Base-by-base conservation (phyloP, 2,888 invertebrate genomes). In the Eulithis prunata region DNA sequence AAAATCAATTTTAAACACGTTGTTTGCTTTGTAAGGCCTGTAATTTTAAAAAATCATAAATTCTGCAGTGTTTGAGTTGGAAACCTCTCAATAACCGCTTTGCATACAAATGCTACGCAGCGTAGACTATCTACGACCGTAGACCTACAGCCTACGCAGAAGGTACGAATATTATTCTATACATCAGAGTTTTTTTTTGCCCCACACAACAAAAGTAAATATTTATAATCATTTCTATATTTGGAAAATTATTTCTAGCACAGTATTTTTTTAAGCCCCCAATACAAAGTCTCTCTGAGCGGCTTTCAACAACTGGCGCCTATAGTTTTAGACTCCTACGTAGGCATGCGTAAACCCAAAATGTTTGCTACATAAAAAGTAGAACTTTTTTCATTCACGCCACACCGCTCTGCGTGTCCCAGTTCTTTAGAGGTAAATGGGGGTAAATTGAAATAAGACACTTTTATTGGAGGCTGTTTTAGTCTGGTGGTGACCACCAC, bases 391-490 rank as follows among this genome's bases (percentile, higher is more conserved):
- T 65, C 66, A 70, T 66, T 66, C 69, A 63, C 60, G 60, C 54
- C 49, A 45, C 62, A 51, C 58, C 41, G 51, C 38, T 21, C 51
- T 28, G 53, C 57, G 47, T 64, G 67, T 59, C 54, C 68, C 68
- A 71, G 69, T 71, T 69, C 68, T 72, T 71, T 70, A 57, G 36
- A 61, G 64, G 68, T 62, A 12, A 54, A 52, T 28, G 75, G 76
- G 74, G 73, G 75, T 77, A 75, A 76, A 80, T 80, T 81, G 74
- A 79, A 77, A 77, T 82, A 74, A 79, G 71, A 49, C 21, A 80
- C 77, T 83, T 86, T 87, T 84, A 86, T 86, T 82, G 75, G 73
- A 83, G 82, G 83, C 80, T 80, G 84, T 86, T n/a, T 85, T 77
- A 72, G 79, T 77, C 67, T 78, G 80, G 80, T 84, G 32, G 32